Percentiles rank a stretch among this genome's conserved stretches.
These are phyloP conservation scores for Myiotriccus ornatus DNA, from an alignment of 2,797 vertebrate genomes.

Conservation along the genomic window DNA sequence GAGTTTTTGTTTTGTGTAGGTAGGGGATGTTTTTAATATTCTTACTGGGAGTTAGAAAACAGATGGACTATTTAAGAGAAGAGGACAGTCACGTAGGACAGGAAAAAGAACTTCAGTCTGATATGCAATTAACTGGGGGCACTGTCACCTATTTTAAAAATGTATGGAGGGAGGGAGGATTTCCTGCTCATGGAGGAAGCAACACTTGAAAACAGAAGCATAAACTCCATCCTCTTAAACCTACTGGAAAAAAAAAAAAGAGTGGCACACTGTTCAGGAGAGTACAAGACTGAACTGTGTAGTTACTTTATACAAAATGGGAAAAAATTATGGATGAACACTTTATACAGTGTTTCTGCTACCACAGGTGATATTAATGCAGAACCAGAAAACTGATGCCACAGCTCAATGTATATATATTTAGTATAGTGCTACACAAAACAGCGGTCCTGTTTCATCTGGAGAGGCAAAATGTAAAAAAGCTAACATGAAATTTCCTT, in stretches of 20 bases:
- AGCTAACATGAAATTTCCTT: neutral
- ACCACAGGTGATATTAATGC: neutral
- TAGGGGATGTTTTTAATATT: constrained; percentile 16
- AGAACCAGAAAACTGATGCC: neutral
- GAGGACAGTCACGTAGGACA: constrained; percentile 19
- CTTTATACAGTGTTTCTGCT: neutral
- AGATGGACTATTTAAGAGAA: neutral
- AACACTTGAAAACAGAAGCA: constrained; percentile 39
- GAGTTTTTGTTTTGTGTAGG: constrained; percentile 8
- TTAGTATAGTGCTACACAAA: neutral
- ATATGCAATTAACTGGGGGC: constrained; percentile 1
- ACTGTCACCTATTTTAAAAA: constrained; percentile 49
- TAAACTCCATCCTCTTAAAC: constrained; percentile 23
- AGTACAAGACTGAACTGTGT: neutral
- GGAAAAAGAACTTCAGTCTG: constrained; percentile 46
- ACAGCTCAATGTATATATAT: neutral
- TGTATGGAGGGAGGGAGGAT: constrained; percentile 8
- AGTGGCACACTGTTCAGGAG: neutral
- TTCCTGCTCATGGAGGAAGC: constrained; percentile 47
- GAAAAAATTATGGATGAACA: neutral
- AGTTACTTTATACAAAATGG: neutral
- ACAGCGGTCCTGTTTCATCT: neutral
- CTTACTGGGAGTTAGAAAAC: neutral
- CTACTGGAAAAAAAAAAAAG: neutral
- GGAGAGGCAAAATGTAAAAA: neutral